Evolutionary conservation across 2,797 vertebrate species (phyloP).

Genomic region (Channa striata): DNA sequence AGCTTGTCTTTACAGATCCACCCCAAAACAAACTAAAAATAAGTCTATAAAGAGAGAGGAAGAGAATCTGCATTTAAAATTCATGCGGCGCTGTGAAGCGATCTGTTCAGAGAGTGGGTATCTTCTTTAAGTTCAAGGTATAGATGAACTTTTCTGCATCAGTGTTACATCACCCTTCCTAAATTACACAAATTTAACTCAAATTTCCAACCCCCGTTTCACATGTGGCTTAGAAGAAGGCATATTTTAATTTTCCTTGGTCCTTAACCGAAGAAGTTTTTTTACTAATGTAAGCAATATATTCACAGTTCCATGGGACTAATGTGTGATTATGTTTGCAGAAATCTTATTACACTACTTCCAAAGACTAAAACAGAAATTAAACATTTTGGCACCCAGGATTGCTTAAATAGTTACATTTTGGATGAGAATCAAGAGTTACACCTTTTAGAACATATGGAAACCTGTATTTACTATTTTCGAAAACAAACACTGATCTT

Average conservation of each 20-base stretch:
- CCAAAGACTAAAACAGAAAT: conserved; percentile 1
- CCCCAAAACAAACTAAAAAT: conserved; percentile 11
- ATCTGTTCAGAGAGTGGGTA: background rate
- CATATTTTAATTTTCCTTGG: background rate
- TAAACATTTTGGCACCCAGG: too few species aligned
- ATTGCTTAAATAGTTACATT: background rate
- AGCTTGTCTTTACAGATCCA: conserved; percentile 12
- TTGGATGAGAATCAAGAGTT: background rate
- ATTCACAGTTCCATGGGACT: background rate
- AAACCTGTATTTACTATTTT: too few species aligned
- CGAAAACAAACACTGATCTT: too few species aligned
- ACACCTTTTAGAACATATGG: background rate
- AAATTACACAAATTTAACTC: conserved; percentile 1
- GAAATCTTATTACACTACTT: background rate
- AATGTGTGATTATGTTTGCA: background rate
- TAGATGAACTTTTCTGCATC: background rate
- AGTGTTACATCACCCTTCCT: background rate
- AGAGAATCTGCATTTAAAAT: conserved; percentile 5
- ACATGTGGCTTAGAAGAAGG: background rate
- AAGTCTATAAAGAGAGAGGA: conserved; percentile 9
- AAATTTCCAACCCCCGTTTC: background rate
- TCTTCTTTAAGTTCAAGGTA: background rate
- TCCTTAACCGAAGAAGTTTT: background rate
- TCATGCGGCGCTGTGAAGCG: conserved; percentile 4
- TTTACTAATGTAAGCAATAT: background rate